Evolutionary conservation across 2,113 vertebrate genomes (phyloP).

Genomic region (Acanthochromis polyacanthus): DNA sequence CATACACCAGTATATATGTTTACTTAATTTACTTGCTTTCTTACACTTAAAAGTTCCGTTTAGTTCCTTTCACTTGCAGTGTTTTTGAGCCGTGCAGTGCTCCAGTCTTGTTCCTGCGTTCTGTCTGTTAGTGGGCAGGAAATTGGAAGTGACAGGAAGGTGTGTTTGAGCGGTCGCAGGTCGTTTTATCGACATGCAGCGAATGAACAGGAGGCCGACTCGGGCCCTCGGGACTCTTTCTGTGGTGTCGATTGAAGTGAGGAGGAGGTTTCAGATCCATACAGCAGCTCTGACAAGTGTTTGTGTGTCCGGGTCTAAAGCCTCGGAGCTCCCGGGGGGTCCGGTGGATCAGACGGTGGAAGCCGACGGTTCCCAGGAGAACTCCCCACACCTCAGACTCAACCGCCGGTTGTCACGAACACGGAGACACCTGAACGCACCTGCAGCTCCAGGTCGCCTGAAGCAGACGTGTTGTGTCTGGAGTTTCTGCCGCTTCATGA

Average conservation of each 20-base stretch:
- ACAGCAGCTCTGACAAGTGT: constrained; percentile 4
- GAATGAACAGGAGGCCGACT: constrained; percentile 45
- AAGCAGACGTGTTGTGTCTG: constrained; percentile 55
- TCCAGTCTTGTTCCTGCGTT: not conserved
- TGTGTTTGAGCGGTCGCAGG: constrained; percentile 48
- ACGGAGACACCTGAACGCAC: not conserved
- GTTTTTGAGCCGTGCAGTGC: not conserved
- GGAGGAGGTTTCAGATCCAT: constrained; percentile 12
- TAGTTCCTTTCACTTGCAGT: no score
- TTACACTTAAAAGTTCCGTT: no score
- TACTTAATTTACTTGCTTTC: no score
- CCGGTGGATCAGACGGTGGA: constrained; percentile 54
- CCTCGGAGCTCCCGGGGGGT: constrained; percentile 41
- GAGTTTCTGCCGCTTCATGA: constrained; percentile 34
- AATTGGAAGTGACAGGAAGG: constrained; percentile 55
- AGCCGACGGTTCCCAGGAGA: constrained; percentile 15
- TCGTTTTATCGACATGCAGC: constrained; percentile 55
- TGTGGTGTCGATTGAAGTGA: constrained; percentile 23
- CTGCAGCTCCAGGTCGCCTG: not conserved
- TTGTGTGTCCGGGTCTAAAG: constrained; percentile 19
- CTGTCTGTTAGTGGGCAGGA: constrained; percentile 39
- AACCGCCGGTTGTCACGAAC: not conserved
- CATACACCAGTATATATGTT: no score
- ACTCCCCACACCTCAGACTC: not conserved
- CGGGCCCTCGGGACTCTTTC: constrained; percentile 9